Conservation (phyloP, 2,888 invertebrate genomes). For the Ephialtes manifestator region DNA sequence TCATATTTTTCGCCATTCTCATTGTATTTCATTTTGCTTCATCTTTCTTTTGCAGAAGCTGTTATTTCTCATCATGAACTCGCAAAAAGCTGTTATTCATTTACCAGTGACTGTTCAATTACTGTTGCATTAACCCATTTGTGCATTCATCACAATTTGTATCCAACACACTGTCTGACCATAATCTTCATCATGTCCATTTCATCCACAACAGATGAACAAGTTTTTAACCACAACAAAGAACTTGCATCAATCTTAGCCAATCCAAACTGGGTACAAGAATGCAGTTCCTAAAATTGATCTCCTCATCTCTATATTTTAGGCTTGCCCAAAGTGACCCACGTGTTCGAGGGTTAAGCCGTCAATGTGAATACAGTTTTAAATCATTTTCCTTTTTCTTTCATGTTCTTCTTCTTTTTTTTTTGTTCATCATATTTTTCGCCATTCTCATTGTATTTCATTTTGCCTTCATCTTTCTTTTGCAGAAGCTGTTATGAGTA, state of each 20-base stretch:
- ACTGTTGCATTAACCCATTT: too few species aligned
- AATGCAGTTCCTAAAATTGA: background rate
- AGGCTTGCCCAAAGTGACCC: background rate
- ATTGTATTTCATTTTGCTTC: background rate
- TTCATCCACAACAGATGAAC: background rate
- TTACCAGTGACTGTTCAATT: too few species aligned
- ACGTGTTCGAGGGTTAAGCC: background rate
- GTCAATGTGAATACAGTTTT: background rate
- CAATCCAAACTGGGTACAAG: background rate
- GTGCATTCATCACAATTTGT: background rate
- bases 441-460: conserved; percentile 4
- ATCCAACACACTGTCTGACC: background rate
- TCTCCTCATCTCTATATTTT: background rate
- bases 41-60: conserved; percentile 78
- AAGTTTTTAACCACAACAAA: background rate
- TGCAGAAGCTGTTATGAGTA: conserved; percentile 84
- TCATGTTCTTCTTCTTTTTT: background rate
- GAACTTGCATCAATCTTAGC: too few species aligned
- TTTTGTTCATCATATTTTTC: background rate
- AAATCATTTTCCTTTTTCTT: background rate
- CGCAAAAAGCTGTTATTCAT: too few species aligned
- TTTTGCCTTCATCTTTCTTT: conserved; percentile 65
- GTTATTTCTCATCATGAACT: conserved; percentile 78
- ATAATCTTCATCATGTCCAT: background rate
- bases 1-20: background rate